phyloP scores from a whole-genome alignment of 2,113 vertebrate genomes.

The Cyprinus carpio region DNA sequence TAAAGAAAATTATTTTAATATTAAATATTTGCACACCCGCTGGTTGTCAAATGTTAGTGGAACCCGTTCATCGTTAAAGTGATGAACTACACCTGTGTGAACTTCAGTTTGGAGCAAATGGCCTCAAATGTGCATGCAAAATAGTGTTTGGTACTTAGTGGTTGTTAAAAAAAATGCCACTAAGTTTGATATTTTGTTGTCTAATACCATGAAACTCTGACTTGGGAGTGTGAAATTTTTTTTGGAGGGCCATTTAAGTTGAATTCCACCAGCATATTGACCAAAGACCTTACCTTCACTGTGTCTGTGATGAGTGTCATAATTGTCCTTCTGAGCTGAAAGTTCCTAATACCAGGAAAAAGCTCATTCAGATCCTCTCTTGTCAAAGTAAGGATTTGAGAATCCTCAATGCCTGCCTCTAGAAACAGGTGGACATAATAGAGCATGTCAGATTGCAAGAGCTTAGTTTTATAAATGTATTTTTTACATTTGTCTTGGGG shows the following conservation, averaged over 20 bases:
- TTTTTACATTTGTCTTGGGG: neutral
- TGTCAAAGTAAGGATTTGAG: constrained; percentile 42
- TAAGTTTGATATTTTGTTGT: neutral
- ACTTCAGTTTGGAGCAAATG: too few relatives aligned
- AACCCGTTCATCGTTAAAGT: neutral
- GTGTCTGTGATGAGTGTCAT: constrained; percentile 1
- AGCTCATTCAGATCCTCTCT: constrained; percentile 47
- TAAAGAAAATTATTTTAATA: neutral
- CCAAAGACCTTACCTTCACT: neutral
- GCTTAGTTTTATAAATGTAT: neutral
- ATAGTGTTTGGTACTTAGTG: neutral
- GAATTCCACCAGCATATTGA: neutral
- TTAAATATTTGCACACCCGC: neutral
- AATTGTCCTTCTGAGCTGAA: constrained; percentile 39
- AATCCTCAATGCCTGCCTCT: constrained; percentile 37
- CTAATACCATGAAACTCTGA: neutral
- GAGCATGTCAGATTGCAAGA: neutral
- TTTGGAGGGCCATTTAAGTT: neutral
- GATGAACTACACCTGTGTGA: neutral
- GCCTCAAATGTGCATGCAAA: neutral
- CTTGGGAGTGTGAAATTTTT: neutral
- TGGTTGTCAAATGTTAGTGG: neutral
- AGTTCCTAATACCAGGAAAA: constrained; percentile 31
- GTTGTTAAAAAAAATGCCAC: neutral
- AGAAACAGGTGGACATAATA: neutral